phyloP scores from a whole-genome alignment of 2,113 vertebrate genomes.

The Eleginops maclovinus region DNA sequence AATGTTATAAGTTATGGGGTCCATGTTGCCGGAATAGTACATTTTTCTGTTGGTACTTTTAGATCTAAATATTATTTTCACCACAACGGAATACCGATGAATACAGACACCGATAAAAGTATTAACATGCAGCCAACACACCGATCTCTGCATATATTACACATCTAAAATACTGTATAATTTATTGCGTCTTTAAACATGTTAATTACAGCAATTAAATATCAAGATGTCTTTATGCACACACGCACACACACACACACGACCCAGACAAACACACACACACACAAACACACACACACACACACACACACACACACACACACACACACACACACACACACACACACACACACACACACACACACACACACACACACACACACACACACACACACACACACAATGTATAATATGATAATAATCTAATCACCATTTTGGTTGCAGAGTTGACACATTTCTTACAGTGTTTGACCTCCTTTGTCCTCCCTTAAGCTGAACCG shows the following conservation, averaged over 20 bases:
- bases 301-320: slow-evolving; percentile 4
- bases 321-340: slow-evolving; percentile 1
- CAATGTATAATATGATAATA: slow-evolving; percentile 11
- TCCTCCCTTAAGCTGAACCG: slow-evolving; percentile 36
- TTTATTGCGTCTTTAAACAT: slow-evolving; percentile 27
- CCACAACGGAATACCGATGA: background rate
- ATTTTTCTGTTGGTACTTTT: background rate
- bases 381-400: slow-evolving; percentile 4
- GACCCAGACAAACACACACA: no score
- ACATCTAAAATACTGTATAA: slow-evolving; percentile 20
- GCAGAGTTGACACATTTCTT: slow-evolving; percentile 58
- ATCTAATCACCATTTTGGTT: slow-evolving; percentile 38
- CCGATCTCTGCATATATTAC: slow-evolving; percentile 23
- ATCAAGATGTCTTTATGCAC: slow-evolving; percentile 21
- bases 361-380: slow-evolving; percentile 11
- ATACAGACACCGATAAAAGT: background rate
- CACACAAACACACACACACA: slow-evolving; percentile 7
- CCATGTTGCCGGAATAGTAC: background rate
- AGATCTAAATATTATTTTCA: no score
- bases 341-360: background rate
- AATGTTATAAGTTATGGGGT: background rate
- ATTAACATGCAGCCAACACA: slow-evolving; percentile 15
- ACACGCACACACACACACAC: background rate
- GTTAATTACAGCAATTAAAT: slow-evolving; percentile 41
- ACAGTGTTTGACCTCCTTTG: slow-evolving; percentile 61